Conservation (phyloP, 2,113 vertebrate genomes). For the Carlito syrichta region DNA sequence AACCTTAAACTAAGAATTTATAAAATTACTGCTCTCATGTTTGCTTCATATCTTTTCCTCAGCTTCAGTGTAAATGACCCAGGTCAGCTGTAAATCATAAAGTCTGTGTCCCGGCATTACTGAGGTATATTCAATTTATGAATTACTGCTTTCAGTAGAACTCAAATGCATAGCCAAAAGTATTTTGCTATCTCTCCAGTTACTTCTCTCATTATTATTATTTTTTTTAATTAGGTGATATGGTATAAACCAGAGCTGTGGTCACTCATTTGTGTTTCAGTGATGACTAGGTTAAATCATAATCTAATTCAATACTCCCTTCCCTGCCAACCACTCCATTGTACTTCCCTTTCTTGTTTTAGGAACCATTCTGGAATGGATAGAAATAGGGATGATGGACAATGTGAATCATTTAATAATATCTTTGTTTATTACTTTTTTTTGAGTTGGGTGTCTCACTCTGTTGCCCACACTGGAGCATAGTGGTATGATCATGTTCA, state of each 20-base stretch:
- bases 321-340: neutral
- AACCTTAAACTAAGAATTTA: conserved; percentile 55
- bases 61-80: neutral
- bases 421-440: neutral
- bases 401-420: neutral
- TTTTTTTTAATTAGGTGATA: neutral
- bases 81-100: conserved; percentile 1
- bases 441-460: too few species aligned
- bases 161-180: neutral
- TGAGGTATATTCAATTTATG: neutral
- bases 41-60: conserved; percentile 6
- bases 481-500: too few species aligned
- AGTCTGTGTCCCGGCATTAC: neutral
- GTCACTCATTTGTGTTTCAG: neutral
- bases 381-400: neutral
- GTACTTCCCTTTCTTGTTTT: neutral
- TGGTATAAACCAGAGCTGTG: neutral
- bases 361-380: neutral
- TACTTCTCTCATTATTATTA: neutral
- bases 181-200: neutral
- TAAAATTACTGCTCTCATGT: conserved; percentile 10
- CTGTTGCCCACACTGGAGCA: too few species aligned
- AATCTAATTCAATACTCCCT: neutral
- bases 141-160: neutral
- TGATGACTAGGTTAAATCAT: neutral